phyloP scores from a whole-genome alignment of 2,113 vertebrate species.

The Oryzias woworae region DNA sequence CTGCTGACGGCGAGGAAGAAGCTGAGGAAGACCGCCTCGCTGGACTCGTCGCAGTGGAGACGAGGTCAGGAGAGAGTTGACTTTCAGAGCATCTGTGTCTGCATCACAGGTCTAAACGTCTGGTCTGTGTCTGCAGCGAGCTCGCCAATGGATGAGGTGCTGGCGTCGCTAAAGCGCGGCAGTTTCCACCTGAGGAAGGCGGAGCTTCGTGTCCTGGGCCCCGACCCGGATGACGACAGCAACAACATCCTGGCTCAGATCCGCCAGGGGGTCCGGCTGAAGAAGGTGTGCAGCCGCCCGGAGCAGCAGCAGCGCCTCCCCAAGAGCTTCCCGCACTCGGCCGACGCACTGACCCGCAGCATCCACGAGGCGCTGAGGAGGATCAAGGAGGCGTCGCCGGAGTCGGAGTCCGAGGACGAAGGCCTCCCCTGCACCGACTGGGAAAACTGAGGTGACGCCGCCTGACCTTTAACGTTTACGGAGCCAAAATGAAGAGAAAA shows the following conservation, averaged over 20 bases:
- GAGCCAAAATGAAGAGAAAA: slow-evolving; percentile 28
- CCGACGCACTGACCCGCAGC: slow-evolving; percentile 93
- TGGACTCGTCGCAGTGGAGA: slow-evolving; percentile 88
- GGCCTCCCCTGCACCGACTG: slow-evolving; percentile 90
- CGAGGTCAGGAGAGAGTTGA: slow-evolving; percentile 79
- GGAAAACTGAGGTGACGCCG: slow-evolving; percentile 84
- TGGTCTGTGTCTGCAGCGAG: slow-evolving; percentile 77
- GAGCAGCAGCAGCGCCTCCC: slow-evolving; percentile 84
- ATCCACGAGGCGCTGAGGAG: slow-evolving; percentile 95
- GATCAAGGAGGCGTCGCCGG: slow-evolving; percentile 97
- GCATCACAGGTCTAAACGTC: background rate
- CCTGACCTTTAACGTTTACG: background rate
- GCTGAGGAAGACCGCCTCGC: slow-evolving; percentile 87
- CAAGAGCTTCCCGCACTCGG: slow-evolving; percentile 81
- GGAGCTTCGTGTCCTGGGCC: slow-evolving; percentile 89
- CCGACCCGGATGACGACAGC: slow-evolving; percentile 91
- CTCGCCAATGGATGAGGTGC: slow-evolving; percentile 98
- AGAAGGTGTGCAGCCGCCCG: slow-evolving; percentile 85
- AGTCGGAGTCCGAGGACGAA: slow-evolving; percentile 96
- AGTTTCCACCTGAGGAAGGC: slow-evolving; percentile 97
- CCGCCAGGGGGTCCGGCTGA: slow-evolving; percentile 92
- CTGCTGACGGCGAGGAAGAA: slow-evolving; percentile 92
- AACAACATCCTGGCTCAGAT: slow-evolving; percentile 99
- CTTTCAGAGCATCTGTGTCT: background rate
- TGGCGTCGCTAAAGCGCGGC: slow-evolving; percentile 95